Evolutionary conservation across 2,113 vertebrate genomes (phyloP), one percentile per base, ranked within the genome.

Genomic region (Cinclus cinclus): DNA sequence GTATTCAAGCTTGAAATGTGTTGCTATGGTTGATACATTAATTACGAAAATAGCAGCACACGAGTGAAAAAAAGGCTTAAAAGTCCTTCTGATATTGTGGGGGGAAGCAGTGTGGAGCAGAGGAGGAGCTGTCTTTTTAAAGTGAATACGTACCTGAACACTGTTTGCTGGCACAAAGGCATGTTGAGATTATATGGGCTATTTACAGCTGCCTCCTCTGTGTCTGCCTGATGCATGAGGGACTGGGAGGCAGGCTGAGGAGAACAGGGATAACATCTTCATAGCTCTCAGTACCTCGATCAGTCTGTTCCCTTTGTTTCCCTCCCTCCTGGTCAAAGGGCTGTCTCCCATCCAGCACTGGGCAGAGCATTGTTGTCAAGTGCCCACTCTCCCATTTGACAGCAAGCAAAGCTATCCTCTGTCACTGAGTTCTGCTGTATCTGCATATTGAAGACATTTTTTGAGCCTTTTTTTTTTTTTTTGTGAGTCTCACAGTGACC

Each of bases 21-120:
- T 95, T 96, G 58, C 85, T 86, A 75, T 62, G 68, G 59, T 37
- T 83, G 76, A 75, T 56, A 62, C 31, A 83, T 71, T 89, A 85
- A 92, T 94, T 94, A 80, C 75, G 83, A 49, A 90, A 93, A 84
- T 70, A 92, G 27, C 33, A 81, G 17, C 59, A 68, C 4, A 28
- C 37, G 9, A 86, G 37, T 60, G 31, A 50, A 90, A 83, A 55
- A 60, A 62, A 50, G 7, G 7, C 16, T 60, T 73, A 25, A 63
- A 42, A 27, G 9, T 69, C 42, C 7, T 83, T 74, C 53, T 89
- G 65, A 28, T 77, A 87, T 47, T n/a, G 21, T 23, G 35, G 5
- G 8, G 3, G 27, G 5, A 27, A 59, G 44, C 0, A 1, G 10
- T 27, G 9, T 46, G 25, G 23, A 49, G 13, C 2, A 9, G 27